Percentiles rank a stretch among this genome's conserved stretches.
Evolutionary conservation across 1,140 invertebrate species (phyloP).

Genomic region (Sarcophaga bullata): DNA sequence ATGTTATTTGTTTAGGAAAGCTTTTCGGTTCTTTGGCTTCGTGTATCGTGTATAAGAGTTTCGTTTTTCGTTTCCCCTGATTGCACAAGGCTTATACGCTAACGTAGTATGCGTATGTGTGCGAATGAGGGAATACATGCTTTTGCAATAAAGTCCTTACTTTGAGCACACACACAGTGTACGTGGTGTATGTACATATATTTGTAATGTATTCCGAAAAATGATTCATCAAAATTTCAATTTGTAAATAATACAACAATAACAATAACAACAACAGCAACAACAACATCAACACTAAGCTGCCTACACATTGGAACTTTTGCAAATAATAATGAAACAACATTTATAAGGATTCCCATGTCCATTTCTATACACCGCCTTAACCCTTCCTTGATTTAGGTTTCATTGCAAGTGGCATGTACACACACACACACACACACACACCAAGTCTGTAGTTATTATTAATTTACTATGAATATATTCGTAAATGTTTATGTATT

Average conservation of each 20-base stretch:
- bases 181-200: no score
- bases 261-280: no score
- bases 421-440: not conserved
- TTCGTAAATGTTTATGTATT: not conserved
- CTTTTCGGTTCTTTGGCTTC: not conserved
- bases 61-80: slow-evolving; percentile 14
- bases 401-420: slow-evolving; percentile 2
- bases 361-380: no score
- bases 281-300: not conserved
- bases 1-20: not conserved
- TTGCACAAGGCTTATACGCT: not conserved
- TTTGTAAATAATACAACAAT: not conserved
- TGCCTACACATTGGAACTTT: not conserved
- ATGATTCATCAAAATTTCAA: slow-evolving; percentile 24
- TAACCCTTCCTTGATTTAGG: not conserved
- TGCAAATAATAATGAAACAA: slow-evolving; percentile 9
- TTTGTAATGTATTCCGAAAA: not conserved
- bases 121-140: not conserved
- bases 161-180: not conserved
- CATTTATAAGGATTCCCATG: slow-evolving; percentile 6
- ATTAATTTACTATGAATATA: not conserved
- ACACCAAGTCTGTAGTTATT: not conserved
- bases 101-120: not conserved
- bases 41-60: not conserved
- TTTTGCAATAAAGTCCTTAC: not conserved